Evolutionary conservation across 1,140 invertebrate species (phyloP).

Genomic region (Orius laevigatus): DNA sequence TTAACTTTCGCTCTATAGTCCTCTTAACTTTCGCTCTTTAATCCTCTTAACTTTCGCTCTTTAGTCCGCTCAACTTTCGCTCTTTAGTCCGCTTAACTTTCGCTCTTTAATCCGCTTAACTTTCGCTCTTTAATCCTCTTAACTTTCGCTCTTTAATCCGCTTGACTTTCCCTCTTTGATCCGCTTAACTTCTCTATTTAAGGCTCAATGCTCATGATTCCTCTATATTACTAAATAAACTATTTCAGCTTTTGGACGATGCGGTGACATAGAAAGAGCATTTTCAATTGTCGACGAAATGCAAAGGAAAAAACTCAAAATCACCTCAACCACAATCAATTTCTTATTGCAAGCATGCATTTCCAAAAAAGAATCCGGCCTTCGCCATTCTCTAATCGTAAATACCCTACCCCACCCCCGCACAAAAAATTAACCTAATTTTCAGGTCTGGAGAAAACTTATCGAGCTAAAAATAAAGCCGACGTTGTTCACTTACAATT

Average conservation of each 20-base stretch:
- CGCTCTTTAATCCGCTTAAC: too few species aligned
- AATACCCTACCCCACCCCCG: too few species aligned
- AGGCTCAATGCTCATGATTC: too few species aligned
- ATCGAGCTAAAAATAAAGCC: conserved; percentile 42
- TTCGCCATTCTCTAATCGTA: conserved; percentile 55
- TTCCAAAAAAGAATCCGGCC: conserved; percentile 55
- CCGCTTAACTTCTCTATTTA: neutral
- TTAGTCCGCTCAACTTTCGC: too few species aligned
- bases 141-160: too few species aligned
- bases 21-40: too few species aligned
- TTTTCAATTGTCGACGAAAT: conserved; percentile 76
- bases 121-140: too few species aligned
- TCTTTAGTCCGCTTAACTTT: too few species aligned
- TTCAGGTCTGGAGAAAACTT: conserved; percentile 69
- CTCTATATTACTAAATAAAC: conserved; percentile 5
- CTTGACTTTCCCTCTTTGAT: too few species aligned
- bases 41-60: too few species aligned
- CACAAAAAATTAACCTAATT: conserved; percentile 5
- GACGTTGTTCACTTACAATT: conserved; percentile 58
- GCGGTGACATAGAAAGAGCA: conserved; percentile 54
- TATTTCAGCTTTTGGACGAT: conserved; percentile 54
- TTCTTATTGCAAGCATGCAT: conserved; percentile 71
- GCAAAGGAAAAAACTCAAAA: conserved; percentile 40
- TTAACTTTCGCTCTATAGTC: too few species aligned
- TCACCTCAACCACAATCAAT: conserved; percentile 53